These are phyloP conservation scores for Adelognathus sp. DNA, from an alignment of 2,888 invertebrate genomes.

Conservation along the genomic window DNA sequence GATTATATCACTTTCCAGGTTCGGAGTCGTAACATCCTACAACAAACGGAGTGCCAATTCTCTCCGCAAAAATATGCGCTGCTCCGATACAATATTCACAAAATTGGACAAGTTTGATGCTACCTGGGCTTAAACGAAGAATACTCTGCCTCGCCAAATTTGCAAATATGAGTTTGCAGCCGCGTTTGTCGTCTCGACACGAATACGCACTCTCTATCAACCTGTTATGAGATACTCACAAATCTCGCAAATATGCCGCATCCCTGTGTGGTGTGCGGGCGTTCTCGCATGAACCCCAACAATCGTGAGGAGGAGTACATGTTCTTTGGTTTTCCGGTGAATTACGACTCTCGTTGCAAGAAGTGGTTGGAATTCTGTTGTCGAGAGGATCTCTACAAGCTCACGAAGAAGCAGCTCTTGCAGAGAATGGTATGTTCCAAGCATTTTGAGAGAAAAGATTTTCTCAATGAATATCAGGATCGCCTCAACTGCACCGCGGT, in stretches of 20 bases:
- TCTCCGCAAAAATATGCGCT: too few species aligned
- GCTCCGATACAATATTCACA: too few species aligned
- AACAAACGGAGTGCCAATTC: too few species aligned
- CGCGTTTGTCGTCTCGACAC: not conserved
- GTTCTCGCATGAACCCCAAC: slow-evolving; percentile 80
- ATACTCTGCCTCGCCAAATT: too few species aligned
- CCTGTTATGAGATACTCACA: slow-evolving; percentile 3
- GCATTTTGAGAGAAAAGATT: slow-evolving; percentile 75
- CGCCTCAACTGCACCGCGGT: slow-evolving; percentile 75
- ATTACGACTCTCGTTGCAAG: slow-evolving; percentile 75
- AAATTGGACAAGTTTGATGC: too few species aligned
- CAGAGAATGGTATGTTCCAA: slow-evolving; percentile 80
- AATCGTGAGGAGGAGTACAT: slow-evolving; percentile 79
- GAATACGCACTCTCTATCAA: not conserved
- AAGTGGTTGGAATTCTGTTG: slow-evolving; percentile 79
- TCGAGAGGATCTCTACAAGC: slow-evolving; percentile 78
- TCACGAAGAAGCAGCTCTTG: slow-evolving; percentile 77
- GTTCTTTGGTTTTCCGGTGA: slow-evolving; percentile 80
- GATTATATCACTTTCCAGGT: too few species aligned
- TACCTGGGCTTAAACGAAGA: too few species aligned
- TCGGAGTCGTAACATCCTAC: too few species aligned
- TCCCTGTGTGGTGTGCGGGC: slow-evolving; percentile 79
- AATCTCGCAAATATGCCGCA: slow-evolving; percentile 75
- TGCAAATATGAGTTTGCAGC: not conserved
- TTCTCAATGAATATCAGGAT: slow-evolving; percentile 77